A percentile compares a stretch with the other conserved stretches of the same genome.
phyloP scores from a whole-genome alignment of 2,113 vertebrate genomes.

The Cettia cetti region DNA sequence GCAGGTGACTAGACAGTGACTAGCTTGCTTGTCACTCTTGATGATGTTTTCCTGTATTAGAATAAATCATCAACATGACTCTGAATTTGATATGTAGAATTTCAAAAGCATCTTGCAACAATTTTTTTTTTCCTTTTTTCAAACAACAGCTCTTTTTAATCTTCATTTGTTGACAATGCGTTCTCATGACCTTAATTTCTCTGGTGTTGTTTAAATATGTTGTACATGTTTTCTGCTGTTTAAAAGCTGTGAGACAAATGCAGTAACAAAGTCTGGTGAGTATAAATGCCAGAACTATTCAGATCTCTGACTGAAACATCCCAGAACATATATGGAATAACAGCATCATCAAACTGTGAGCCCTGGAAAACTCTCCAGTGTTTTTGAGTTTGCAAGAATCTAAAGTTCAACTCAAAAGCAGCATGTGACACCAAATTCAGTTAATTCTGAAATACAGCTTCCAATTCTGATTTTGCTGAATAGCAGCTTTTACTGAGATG shows the following conservation, averaged over 20 bases:
- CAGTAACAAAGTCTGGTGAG: constrained; percentile 72
- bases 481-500: background rate
- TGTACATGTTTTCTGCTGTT: constrained; percentile 65
- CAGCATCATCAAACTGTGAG: rapidly evolving
- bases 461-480: background rate
- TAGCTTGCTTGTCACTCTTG: constrained; percentile 27
- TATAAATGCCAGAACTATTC: constrained; percentile 57
- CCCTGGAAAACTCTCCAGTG: background rate
- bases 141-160: constrained; percentile 48
- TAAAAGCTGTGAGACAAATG: constrained; percentile 74
- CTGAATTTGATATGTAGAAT: background rate
- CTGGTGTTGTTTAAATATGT: constrained; percentile 69
- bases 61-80: constrained; percentile 11
- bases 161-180: constrained; percentile 55
- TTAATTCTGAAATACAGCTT: background rate
- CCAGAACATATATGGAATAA: background rate
- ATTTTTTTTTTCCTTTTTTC: background rate
- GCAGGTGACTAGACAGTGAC: constrained; percentile 44
- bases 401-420: background rate
- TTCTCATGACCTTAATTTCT: constrained; percentile 61
- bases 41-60: constrained; percentile 13
- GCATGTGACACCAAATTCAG: background rate
- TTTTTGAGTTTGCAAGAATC: background rate
- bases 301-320: constrained; percentile 44
- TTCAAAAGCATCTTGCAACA: constrained; percentile 7